Evolutionary conservation across 1,140 invertebrate genomes (phyloP), one percentile per base, ranked within the genome.

Genomic region (Hycleus phaleratus): DNA sequence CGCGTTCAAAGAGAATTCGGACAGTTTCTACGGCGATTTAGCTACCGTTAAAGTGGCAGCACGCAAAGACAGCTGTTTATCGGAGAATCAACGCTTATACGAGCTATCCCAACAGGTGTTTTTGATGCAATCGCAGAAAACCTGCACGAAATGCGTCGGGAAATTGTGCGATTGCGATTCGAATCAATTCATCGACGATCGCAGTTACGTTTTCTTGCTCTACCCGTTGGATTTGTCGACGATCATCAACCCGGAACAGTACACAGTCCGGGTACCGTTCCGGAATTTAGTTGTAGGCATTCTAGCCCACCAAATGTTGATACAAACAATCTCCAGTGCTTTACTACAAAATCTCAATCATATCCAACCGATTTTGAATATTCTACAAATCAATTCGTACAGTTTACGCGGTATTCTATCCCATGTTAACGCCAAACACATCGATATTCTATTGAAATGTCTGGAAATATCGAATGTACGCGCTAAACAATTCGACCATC

Each of bases 11-110:
- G 82, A 87, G 59, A 86, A 92, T 63, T 95, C 91, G 0, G 90
- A 93, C 63, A 94, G 90, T 63, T 95, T 95, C 72, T 95, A 95
- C 74, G 93, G 93, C 2, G 93, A 95, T 71, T 77, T 90, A 55
- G 91, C 91, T 3, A 91, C 92, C 58, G 91, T 97, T 0, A 95
- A 95, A 80, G 91, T 95, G 2, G 93, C 92, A 2, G 92, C 92
- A 0, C 79, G 92, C 26, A 83, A 87, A 59, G 92, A 95, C 69
- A 90, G 87, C 65, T 88, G 86, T 0, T 75, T 86, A 6, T 83
- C 86, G 65, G 90, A 95, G 68, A 86, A 87, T 65, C 83, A 91
- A 32, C 75, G 92, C 62, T 77, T 95, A 7, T 84, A 87, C 63
- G 89, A 93, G 40, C 80, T 96, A 58, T 88, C 92, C 0, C 86